Conservation (phyloP, 2,888 invertebrate species). For the Tipula helvola region DNA sequence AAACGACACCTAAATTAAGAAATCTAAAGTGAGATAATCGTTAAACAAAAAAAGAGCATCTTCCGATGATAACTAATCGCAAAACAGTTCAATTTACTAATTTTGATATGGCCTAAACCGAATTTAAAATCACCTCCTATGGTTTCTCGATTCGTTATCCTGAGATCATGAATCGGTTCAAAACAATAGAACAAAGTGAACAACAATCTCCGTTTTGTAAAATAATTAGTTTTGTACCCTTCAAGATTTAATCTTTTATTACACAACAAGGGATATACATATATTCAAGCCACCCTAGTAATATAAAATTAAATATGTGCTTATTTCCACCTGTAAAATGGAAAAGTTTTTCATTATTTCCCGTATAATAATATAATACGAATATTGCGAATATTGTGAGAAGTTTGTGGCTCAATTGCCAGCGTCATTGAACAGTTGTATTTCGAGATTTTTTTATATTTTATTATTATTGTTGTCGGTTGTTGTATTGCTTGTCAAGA, state of each 20-base stretch:
- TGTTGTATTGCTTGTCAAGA: neutral
- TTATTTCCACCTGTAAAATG: neutral
- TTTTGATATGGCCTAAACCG: neutral
- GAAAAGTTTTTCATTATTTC: neutral
- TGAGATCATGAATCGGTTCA: neutral
- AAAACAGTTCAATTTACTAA: neutral
- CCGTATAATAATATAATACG: neutral
- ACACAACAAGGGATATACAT: neutral
- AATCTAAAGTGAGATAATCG: too few relatives aligned
- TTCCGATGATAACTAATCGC: neutral
- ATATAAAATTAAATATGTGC: neutral
- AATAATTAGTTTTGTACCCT: neutral
- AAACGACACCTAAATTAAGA: too few relatives aligned
- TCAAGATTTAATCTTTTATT: neutral
- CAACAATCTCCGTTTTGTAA: neutral
- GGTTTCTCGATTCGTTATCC: neutral
- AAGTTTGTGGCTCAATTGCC: neutral
- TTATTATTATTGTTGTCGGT: neutral
- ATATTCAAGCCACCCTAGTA: neutral
- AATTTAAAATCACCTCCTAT: neutral
- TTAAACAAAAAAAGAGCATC: too few relatives aligned
- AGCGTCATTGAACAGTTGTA: neutral
- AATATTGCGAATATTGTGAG: neutral
- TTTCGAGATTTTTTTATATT: neutral
- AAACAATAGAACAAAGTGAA: neutral